Conservation (phyloP, 2,888 invertebrate genomes). For the Erynnis tages region DNA sequence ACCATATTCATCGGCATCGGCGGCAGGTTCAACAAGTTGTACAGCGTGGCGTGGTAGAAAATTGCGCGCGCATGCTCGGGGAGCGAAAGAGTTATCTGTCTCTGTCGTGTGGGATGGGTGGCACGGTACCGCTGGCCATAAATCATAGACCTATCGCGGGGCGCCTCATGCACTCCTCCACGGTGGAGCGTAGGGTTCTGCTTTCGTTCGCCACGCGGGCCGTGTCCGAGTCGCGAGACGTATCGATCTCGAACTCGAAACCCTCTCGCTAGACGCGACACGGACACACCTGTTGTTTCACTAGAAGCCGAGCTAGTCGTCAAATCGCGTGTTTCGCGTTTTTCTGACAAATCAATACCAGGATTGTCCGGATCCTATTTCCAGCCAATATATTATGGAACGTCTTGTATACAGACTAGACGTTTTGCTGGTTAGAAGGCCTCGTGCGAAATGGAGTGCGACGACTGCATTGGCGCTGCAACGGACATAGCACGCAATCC, state of each 20-base stretch:
- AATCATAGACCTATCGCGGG: constrained; percentile 21
- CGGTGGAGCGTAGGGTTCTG: background rate
- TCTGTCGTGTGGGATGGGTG: constrained; percentile 27
- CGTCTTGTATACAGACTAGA: too few relatives aligned
- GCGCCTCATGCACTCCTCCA: constrained; percentile 3
- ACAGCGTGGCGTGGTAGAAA: constrained; percentile 32
- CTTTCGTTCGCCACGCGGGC: background rate
- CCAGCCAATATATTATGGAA: too few relatives aligned
- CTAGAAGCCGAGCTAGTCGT: too few relatives aligned
- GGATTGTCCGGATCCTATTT: too few relatives aligned
- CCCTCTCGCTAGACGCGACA: background rate
- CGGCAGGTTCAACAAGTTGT: constrained; percentile 49
- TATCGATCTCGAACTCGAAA: constrained; percentile 10
- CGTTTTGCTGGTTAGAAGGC: too few relatives aligned
- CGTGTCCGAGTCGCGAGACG: too few relatives aligned
- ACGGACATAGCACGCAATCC: constrained; percentile 55
- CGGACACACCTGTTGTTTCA: constrained; percentile 20
- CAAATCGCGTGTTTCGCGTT: too few relatives aligned
- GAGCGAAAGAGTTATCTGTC: constrained; percentile 29
- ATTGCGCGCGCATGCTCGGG: constrained; percentile 49
- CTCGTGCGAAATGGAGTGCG: constrained; percentile 70
- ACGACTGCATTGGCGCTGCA: constrained; percentile 44
- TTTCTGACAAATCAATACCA: too few relatives aligned
- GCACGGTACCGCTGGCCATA: constrained; percentile 5
- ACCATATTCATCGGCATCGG: constrained; percentile 21